A percentile compares a stretch with the other conserved stretches of the same genome.
These are phyloP conservation scores for Pachycephus smyrnensis DNA, from an alignment of 2,888 invertebrate genomes.

Conservation along the genomic window DNA sequence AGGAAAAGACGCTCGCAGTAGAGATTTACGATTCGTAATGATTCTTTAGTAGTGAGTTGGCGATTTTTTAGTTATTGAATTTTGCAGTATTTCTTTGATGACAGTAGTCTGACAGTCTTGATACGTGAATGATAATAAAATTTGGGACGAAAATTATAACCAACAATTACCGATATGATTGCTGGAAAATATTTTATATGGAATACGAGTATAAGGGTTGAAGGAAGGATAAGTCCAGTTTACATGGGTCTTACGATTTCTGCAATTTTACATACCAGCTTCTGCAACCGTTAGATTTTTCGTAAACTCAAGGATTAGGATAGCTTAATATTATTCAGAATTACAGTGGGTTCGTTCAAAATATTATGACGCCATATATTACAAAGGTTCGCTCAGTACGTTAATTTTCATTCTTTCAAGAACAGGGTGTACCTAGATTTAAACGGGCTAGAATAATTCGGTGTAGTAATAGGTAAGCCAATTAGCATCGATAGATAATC, in stretches of 20 bases:
- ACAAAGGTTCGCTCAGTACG: constrained; percentile 12
- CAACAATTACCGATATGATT: background rate
- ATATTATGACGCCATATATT: constrained; percentile 34
- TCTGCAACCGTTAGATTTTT: no score
- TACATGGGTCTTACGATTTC: no score
- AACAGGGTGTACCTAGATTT: constrained; percentile 11
- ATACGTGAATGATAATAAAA: no score
- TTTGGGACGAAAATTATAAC: background rate
- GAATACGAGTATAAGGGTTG: background rate
- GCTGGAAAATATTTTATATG: background rate
- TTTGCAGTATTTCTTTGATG: background rate
- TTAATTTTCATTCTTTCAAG: constrained; percentile 19
- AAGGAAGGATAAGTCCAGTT: background rate
- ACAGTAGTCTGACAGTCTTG: no score
- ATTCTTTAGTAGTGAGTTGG: background rate
- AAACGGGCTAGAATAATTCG: constrained; percentile 25
- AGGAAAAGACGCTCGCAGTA: background rate
- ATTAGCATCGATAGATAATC: constrained; percentile 22
- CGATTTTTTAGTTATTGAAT: background rate
- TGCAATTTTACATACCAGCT: no score
- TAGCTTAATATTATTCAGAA: constrained; percentile 18
- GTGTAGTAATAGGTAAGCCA: constrained; percentile 28
- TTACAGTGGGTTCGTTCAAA: constrained; percentile 25
- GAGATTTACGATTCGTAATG: background rate
- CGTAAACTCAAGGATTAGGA: background rate